Evolutionary conservation across 1,140 invertebrate genomes (phyloP), one percentile per base, ranked within the genome.

Genomic region (Cotesia chilonis): DNA sequence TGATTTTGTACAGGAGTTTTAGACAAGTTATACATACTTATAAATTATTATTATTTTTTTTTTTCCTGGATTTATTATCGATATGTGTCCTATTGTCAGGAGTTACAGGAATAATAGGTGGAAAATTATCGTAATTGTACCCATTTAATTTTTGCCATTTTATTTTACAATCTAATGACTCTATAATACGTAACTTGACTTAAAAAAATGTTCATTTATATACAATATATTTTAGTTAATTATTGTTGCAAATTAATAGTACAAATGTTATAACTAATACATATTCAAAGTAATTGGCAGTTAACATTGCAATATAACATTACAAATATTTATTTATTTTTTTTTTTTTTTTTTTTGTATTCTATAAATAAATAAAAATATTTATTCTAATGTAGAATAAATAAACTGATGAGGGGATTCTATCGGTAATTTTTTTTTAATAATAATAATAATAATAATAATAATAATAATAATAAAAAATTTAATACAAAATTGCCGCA

Each of bases 1-100:
- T 82, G 79, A 82, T 83, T 76, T 85, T 81, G 79, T 86, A 86
- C 83, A 86, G 85, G 85, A 84, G 82, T 80, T 85, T 85, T 83
- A 73, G 79, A 80, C 79, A 74, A 81, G 81, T 78, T 85, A 84
- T 76, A 52, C 80, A 81, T 81, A 78, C 78, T 76, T 80, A 47
- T 47, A 9, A 47, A 2, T 75, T 28, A n/a, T n/a, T n/a, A n/a
- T n/a, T n/a, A n/a, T n/a, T n/a, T 55, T 35, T 52, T 65, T 61
- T 63, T 54, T 52, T 47, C 17, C 28, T 28, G 28, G 28, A 28
- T 28, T 28, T 28, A 28, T 28, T 28, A 2, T 83, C 83, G 84
- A 85, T 85, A 85, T 85, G 84, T 85, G 83, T 84, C 71, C 83
- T 84, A 85, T 84, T 82, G 78, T 74, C 80, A 79, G 80, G 77